Percentiles rank a stretch among this genome's conserved stretches.
These are phyloP conservation scores for Turritopsis dohrnii DNA, from an alignment of 30 jellyfish, hydroid and myxozoan species.

Conservation along the genomic window DNA sequence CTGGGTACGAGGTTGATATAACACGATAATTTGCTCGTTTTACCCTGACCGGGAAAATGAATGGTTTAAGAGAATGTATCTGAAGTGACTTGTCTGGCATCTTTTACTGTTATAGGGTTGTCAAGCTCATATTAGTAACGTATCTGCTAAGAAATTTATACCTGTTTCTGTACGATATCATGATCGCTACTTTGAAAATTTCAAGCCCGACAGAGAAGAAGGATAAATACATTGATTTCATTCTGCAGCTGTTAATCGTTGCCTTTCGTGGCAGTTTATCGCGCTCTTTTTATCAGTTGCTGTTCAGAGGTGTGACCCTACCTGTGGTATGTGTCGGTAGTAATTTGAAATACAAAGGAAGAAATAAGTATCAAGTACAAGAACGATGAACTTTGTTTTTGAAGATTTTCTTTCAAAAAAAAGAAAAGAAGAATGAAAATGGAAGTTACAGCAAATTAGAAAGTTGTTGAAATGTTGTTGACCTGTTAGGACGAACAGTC, in stretches of 20 bases:
- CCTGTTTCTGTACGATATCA: neutral
- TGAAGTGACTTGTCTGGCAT: no score
- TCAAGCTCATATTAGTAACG: neutral
- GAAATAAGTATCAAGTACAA: neutral
- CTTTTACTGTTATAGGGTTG: neutral
- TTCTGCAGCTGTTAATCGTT: neutral
- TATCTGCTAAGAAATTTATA: neutral
- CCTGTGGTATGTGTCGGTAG: neutral
- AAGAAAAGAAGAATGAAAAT: no score
- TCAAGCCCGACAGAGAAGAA: neutral
- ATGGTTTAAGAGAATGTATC: no score
- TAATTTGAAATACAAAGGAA: neutral
- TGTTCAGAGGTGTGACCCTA: neutral
- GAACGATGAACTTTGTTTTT: no score
- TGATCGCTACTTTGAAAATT: neutral
- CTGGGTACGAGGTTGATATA: no score
- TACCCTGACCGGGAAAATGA: no score
- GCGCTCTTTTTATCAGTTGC: neutral
- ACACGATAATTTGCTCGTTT: no score
- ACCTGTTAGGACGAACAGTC: no score
- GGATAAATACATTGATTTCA: neutral
- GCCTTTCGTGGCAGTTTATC: conserved; percentile 15
- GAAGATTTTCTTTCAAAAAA: no score
- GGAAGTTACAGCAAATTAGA: no score
- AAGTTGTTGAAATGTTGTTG: no score